Evolutionary conservation across 1,140 invertebrate genomes (phyloP).

Genomic region (Melanaphis sacchari): DNA sequence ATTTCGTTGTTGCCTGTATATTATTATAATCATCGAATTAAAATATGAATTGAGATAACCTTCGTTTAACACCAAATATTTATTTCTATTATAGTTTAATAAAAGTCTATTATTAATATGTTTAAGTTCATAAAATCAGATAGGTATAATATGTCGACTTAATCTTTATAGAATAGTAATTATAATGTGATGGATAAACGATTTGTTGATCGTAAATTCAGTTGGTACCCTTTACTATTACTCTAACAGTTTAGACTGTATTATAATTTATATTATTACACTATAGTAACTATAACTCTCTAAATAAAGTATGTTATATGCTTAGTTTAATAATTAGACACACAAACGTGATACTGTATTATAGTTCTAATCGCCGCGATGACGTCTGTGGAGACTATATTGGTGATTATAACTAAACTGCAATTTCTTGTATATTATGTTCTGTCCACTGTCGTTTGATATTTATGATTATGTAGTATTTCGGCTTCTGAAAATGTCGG

Average conservation of each 20-base stretch:
- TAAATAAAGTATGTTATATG: not conserved
- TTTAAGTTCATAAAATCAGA: not conserved
- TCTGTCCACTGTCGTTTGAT: not conserved
- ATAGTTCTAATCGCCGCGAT: not conserved
- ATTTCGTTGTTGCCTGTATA: not conserved
- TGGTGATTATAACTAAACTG: not conserved
- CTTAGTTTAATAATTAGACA: not conserved
- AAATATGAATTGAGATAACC: slow-evolving; percentile 14
- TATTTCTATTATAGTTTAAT: slow-evolving; percentile 3
- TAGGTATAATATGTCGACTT: not conserved
- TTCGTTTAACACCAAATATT: not conserved
- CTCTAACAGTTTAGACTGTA: not conserved
- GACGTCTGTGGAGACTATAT: not conserved
- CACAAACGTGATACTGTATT: not conserved
- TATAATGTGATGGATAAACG: not conserved
- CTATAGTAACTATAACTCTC: not conserved
- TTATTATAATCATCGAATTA: slow-evolving; percentile 2
- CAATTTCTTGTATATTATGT: not conserved
- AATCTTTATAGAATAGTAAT: slow-evolving; percentile 16
- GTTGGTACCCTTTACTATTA: not conserved
- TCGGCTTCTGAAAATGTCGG: not conserved
- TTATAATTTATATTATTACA: not conserved
- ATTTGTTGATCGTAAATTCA: not conserved
- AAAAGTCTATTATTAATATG: not conserved
- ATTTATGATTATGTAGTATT: not conserved